A percentile compares a stretch with the other conserved stretches of the same genome.
Evolutionary conservation across 2,888 invertebrate genomes (phyloP).

Genomic region (Mesorhabditis spiculigera): DNA sequence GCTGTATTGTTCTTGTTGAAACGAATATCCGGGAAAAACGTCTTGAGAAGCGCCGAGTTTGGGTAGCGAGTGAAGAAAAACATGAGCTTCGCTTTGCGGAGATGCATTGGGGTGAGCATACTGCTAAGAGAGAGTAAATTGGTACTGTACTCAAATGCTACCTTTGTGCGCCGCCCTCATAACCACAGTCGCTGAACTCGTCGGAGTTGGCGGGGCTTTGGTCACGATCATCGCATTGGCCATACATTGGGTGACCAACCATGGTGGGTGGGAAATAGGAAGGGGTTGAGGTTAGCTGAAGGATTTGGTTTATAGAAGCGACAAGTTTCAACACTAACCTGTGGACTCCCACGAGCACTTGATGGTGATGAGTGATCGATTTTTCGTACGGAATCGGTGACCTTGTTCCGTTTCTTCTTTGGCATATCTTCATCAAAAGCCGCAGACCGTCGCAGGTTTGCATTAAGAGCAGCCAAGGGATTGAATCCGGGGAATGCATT

Average conservation of each 20-base stretch:
- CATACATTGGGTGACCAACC: conserved; percentile 52
- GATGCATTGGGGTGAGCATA: conserved; percentile 97
- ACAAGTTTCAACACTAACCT: conserved; percentile 11
- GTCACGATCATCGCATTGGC: conserved; percentile 32
- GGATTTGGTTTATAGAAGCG: conserved; percentile 14
- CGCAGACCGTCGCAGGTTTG: conserved; percentile 16
- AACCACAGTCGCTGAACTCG: conserved; percentile 43
- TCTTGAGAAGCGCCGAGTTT: conserved; percentile 95
- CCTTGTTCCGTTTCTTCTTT: conserved; percentile 25
- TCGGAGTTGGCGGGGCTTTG: conserved; percentile 49
- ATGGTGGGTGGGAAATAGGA: conserved; percentile 47
- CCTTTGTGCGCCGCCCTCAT: conserved; percentile 37
- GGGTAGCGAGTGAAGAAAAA: conserved; percentile 99
- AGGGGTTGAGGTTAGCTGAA: conserved; percentile 19
- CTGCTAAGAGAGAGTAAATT: conserved; percentile 17
- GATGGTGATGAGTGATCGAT: conserved; percentile 23
- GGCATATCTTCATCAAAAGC: conserved; percentile 20
- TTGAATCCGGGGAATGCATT: conserved; percentile 28
- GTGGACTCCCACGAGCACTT: conserved; percentile 23
- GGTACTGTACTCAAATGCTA: conserved; percentile 9
- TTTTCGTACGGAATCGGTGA: conserved; percentile 16
- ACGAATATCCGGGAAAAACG: conserved; percentile 99
- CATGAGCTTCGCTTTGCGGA: conserved; percentile 99
- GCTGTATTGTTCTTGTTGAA: conserved; percentile 99
- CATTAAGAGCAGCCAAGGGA: conserved; percentile 24